Evolutionary conservation across 2,113 vertebrate species (phyloP), one percentile per base, ranked within the genome.

Genomic region (Apteryx owenii): DNA sequence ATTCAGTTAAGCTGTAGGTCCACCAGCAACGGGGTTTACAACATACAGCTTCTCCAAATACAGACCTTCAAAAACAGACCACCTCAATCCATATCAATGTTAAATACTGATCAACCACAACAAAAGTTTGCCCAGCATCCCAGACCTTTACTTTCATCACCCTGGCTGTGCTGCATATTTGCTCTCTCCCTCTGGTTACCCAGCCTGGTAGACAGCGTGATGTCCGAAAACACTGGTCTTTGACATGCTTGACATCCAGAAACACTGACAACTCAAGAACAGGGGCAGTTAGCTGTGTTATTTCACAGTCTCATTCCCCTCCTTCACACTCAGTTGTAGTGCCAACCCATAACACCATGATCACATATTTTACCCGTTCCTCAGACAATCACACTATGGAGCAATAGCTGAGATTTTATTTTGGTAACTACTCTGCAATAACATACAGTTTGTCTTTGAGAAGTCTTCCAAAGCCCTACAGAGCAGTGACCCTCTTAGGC

Each of bases 131-230:
- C 40, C 56, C 82, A 84, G 8, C 48, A 40, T 12, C 42, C 64
- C 3, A 1, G 12, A 18, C 15, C 50, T 79, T 36, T 26, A 7
- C 33, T 33, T n/a, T 31, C 40, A 66, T 14, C 50, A n/a, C 23
- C 11, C 10, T 10, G 2, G 8, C n/a, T 38, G 28, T 75, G 70
- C 61, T 28, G 9, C 12, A 3, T 1, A 0, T 9, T 3, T 4
- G 7, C n/a, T 31, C 13, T 38, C 23, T 40, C n/a, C 33, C 44
- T 17, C 65, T 46, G 80, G 50, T 33, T 46, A 8, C 66, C 15
- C 3, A 4, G 44, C 20, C 60, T 12, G 44, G 7, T 42, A 58
- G 29, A 29, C 1, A 6, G 25, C 1, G 18, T 6, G 38, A 28
- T 5, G 28, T 31, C 29, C 8, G n/a, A 20, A 29, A 42, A n/a